Conservation (phyloP, 2,888 invertebrate species). For the Sarcophaga rosellei region DNA sequence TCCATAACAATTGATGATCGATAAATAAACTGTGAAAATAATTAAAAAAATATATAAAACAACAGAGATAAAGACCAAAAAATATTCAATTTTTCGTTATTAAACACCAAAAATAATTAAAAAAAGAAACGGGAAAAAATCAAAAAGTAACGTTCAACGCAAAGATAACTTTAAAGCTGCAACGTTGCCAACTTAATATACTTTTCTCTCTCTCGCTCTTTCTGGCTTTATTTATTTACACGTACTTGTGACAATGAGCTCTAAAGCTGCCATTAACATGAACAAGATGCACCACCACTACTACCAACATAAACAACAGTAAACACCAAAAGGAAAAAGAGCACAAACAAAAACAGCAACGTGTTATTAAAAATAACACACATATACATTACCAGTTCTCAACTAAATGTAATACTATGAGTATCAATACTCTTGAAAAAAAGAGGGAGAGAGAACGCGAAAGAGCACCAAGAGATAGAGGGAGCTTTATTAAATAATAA, state of each 20-base stretch:
- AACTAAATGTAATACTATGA: neutral
- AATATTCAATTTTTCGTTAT: neutral
- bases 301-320: slow-evolving; percentile 39
- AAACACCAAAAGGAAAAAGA: too few relatives aligned
- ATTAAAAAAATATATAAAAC: slow-evolving; percentile 32
- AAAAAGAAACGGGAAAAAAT: neutral
- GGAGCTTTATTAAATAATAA: neutral
- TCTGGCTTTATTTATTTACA: neutral
- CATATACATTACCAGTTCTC: neutral
- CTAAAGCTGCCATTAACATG: slow-evolving; percentile 65
- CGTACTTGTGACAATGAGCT: slow-evolving; percentile 55
- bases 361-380: neutral
- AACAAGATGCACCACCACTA: slow-evolving; percentile 5
- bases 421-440: neutral
- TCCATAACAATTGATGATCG: slow-evolving; percentile 70
- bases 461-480: neutral
- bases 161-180: neutral
- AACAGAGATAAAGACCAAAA: slow-evolving; percentile 7
- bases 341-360: slow-evolving; percentile 27
- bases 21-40: slow-evolving; percentile 43
- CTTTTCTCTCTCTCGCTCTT: neutral
- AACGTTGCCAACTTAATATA: neutral
- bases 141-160: slow-evolving; percentile 28
- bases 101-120: neutral
- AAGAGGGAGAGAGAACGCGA: neutral